Percentiles rank a stretch among this genome's conserved stretches.
phyloP scores from a whole-genome alignment of 2,797 vertebrate species.

The Lemur catta region DNA sequence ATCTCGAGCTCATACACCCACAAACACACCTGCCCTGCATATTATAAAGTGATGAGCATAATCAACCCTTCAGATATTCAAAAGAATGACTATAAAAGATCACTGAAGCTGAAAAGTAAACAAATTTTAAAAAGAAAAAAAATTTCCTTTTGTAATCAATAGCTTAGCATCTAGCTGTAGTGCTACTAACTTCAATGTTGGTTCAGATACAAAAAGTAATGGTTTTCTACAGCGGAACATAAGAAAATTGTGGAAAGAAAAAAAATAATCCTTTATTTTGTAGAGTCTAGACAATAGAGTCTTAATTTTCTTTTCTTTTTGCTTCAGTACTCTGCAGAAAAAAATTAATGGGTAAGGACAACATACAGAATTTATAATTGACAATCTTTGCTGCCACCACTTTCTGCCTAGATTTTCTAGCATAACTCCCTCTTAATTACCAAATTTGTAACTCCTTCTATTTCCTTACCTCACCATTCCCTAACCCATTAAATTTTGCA shows the following conservation, averaged over 20 bases:
- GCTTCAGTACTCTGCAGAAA: neutral
- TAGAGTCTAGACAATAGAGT: neutral
- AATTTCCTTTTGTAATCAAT: neutral
- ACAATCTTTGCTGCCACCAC: neutral
- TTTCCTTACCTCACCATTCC: neutral
- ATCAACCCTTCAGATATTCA: neutral
- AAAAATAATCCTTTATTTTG: neutral
- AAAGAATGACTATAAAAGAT: conserved; percentile 1
- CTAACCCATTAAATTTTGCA: neutral
- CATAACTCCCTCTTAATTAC: neutral
- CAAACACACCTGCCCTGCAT: conserved; percentile 10
- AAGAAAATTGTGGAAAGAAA: conserved; percentile 7
- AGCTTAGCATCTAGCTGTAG: neutral
- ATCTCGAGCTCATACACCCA: neutral
- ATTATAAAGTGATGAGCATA: conserved; percentile 15
- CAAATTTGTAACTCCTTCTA: neutral
- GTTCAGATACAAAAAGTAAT: neutral
- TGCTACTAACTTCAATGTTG: neutral
- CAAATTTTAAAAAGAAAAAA: neutral
- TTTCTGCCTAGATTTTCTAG: neutral
- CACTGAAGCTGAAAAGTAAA: neutral
- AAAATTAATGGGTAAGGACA: neutral
- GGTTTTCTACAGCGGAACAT: neutral
- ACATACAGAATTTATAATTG: neutral
- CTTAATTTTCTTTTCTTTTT: neutral